A percentile compares a stretch with the other conserved stretches of the same genome.
These are phyloP conservation scores for Ariopsis seemanni DNA, from an alignment of 2,113 vertebrate genomes.

Conservation along the genomic window DNA sequence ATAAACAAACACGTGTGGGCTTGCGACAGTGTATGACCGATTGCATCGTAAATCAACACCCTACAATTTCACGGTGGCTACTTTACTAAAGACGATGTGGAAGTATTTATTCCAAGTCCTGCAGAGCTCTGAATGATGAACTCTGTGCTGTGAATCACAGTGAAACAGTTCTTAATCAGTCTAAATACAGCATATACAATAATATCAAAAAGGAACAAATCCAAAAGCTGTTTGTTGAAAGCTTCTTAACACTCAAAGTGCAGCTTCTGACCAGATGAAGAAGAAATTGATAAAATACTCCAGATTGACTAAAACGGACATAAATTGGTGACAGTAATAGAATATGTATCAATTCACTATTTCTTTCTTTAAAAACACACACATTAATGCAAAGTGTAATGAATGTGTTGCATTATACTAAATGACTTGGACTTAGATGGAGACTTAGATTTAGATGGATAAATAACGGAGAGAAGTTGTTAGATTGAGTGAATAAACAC, in stretches of 20 bases:
- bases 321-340: conserved; percentile 63
- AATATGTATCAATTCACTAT: conserved; percentile 56
- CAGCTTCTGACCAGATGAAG: conserved; percentile 13
- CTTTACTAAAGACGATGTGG: conserved; percentile 11
- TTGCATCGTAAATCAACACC: conserved; percentile 36
- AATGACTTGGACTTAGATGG: conserved; percentile 43
- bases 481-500: background rate
- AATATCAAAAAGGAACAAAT: background rate
- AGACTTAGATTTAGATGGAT: background rate
- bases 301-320: conserved; percentile 57
- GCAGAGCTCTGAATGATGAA: background rate
- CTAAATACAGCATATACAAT: background rate
- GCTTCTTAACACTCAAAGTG: background rate
- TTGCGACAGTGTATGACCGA: conserved; percentile 37
- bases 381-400: conserved; percentile 53
- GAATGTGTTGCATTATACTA: conserved; percentile 57
- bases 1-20: conserved; percentile 44
- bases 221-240: background rate
- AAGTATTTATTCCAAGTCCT: conserved; percentile 30
- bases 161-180: background rate
- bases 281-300: conserved; percentile 45
- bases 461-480: background rate
- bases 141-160: background rate
- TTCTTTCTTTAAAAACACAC: background rate
- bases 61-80: conserved; percentile 20